phyloP scores from a whole-genome alignment of 2,888 invertebrate genomes.

The Drosophila gaucha region DNA sequence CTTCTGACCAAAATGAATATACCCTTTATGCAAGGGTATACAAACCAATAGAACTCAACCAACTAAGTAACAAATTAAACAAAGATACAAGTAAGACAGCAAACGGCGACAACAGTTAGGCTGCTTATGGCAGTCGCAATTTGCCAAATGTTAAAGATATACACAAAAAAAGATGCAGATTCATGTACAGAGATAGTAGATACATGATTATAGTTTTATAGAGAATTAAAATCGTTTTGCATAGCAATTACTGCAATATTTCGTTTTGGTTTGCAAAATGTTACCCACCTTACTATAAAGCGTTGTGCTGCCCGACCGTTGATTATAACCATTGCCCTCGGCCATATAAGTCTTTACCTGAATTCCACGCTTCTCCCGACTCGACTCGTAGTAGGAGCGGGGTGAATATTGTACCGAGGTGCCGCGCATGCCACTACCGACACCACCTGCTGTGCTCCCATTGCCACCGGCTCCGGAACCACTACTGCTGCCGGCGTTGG shows the following conservation, averaged over 20 bases:
- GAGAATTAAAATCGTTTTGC: constrained; percentile 46
- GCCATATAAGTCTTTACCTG: constrained; percentile 98
- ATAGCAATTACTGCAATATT: constrained; percentile 58
- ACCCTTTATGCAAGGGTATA: no score
- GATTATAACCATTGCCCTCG: constrained; percentile 93
- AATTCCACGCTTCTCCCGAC: constrained; percentile 89
- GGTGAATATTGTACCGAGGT: constrained; percentile 85
- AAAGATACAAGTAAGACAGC: constrained; percentile 7
- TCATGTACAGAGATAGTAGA: constrained; percentile 4
- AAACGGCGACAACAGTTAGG: constrained; percentile 17
- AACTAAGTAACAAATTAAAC: constrained; percentile 8
- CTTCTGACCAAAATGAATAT: no score
- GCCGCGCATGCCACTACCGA: constrained; percentile 70
- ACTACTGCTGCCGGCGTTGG: constrained; percentile 81
- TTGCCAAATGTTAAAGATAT: constrained; percentile 1
- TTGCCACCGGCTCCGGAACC: constrained; percentile 76
- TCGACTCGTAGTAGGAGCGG: constrained; percentile 83
- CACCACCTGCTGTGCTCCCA: constrained; percentile 58
- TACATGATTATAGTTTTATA: constrained; percentile 49
- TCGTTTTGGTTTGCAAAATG: constrained; percentile 69
- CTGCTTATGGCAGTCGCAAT: constrained; percentile 5
- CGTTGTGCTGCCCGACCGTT: constrained; percentile 88
- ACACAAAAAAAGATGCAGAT: constrained; percentile 18
- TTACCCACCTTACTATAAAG: constrained; percentile 96
- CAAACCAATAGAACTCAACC: constrained; percentile 10